Percentiles rank a stretch among this genome's conserved stretches.
These are phyloP conservation scores for Danaus chrysippus DNA, from an alignment of 2,888 invertebrate species.

Conservation along the genomic window DNA sequence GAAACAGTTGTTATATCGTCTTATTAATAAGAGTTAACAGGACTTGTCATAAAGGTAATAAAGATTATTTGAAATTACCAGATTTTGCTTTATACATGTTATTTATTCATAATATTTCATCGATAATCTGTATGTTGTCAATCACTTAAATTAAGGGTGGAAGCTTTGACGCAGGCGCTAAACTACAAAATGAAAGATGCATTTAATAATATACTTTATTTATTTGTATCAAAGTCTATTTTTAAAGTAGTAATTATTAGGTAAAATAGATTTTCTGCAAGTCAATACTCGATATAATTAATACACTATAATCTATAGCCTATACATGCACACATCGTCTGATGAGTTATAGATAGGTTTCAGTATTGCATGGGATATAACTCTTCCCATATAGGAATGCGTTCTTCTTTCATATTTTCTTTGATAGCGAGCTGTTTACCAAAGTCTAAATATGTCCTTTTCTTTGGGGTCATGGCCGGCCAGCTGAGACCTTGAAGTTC, in stretches of 20 bases:
- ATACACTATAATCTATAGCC: too few species aligned
- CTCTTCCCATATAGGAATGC: constrained; percentile 53
- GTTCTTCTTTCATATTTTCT: constrained; percentile 46
- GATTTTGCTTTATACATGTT: not conserved
- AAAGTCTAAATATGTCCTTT: constrained; percentile 45
- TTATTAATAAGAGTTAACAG: too few species aligned
- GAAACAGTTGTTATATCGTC: too few species aligned
- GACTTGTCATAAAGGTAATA: too few species aligned
- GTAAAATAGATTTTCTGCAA: too few species aligned
- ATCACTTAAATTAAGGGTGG: constrained; percentile 13
- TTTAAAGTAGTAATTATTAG: too few species aligned
- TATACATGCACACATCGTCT: too few species aligned
- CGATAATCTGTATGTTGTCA: constrained; percentile 9
- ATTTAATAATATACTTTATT: too few species aligned
- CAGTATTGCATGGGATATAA: constrained; percentile 45
- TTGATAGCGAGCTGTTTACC: constrained; percentile 38
- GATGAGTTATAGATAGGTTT: not conserved
- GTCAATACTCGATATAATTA: too few species aligned
- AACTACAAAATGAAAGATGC: not conserved
- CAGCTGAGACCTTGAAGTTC: constrained; percentile 40
- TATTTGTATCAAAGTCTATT: too few species aligned
- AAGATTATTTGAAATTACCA: too few species aligned
- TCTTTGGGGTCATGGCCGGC: constrained; percentile 46
- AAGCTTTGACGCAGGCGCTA: constrained; percentile 17
- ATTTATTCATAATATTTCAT: not conserved